Conservation (phyloP, 2,888 invertebrate genomes). For the Eueremaeus valkanovi region DNA sequence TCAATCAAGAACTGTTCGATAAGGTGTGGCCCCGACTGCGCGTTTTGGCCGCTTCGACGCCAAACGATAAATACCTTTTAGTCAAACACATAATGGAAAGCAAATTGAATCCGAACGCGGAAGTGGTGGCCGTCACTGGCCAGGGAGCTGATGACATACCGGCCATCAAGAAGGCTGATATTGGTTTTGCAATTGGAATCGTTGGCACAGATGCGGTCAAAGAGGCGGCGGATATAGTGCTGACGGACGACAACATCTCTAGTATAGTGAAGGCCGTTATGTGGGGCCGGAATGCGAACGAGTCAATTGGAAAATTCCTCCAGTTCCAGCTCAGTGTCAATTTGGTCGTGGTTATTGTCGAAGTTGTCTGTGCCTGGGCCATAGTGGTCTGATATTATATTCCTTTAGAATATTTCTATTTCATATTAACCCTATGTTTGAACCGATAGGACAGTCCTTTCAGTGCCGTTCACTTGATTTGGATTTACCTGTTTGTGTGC, state of each 20-base stretch:
- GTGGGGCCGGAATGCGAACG: conserved; percentile 99
- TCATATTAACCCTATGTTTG: too few relatives aligned
- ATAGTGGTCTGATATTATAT: conserved; percentile 58
- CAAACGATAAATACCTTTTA: conserved; percentile 94
- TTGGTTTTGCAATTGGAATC: conserved; percentile 99
- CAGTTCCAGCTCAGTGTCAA: conserved; percentile 99
- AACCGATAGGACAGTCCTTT: conserved; percentile 83
- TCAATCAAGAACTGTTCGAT: conserved; percentile 87
- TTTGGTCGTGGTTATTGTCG: conserved; percentile 96
- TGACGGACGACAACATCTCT: conserved; percentile 98
- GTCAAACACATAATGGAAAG: conserved; percentile 99
- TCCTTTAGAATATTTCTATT: neutral
- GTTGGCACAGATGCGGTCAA: conserved; percentile 99
- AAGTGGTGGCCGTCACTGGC: conserved; percentile 97
- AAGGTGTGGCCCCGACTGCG: conserved; percentile 95
- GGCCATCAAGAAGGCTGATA: conserved; percentile 95
- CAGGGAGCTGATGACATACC: conserved; percentile 98
- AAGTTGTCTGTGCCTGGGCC: conserved; percentile 96
- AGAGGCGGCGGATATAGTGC: conserved; percentile 97
- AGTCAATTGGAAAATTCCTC: conserved; percentile 98
- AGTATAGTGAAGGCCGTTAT: conserved; percentile 99
- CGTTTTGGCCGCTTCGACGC: conserved; percentile 95
- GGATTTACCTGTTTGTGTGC: conserved; percentile 99
- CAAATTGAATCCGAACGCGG: conserved; percentile 76
- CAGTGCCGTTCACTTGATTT: conserved; percentile 99